Evolutionary conservation across 2,797 vertebrate species (phyloP).

Genomic region (Chloroceryle amazona): DNA sequence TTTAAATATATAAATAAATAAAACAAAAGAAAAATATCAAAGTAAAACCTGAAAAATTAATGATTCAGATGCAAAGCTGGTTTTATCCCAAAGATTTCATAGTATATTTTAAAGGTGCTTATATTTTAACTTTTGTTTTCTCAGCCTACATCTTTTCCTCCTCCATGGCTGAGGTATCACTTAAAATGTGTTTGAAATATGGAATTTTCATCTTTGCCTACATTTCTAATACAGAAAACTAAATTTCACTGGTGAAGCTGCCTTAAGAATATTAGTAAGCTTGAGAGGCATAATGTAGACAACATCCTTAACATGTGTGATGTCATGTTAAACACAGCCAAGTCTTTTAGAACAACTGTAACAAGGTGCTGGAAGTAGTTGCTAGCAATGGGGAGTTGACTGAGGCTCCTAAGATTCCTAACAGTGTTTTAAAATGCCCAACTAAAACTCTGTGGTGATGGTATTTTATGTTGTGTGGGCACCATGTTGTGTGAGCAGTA

Average conservation of each 20-base stretch:
- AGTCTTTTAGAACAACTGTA: neutral
- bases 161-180: neutral
- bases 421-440: neutral
- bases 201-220: neutral
- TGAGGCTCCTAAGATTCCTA: neutral
- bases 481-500: neutral
- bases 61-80: neutral
- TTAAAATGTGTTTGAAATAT: neutral
- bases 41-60: neutral
- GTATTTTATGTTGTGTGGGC: neutral
- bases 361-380: neutral
- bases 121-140: neutral
- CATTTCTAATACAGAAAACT: neutral
- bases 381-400: neutral
- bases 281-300: neutral
- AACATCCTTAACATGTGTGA: neutral
- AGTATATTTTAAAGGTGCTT: neutral
- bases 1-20: neutral
- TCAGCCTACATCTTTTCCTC: neutral
- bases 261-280: neutral
- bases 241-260: neutral
- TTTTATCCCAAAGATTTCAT: neutral
- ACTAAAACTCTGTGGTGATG: neutral
- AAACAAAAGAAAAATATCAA: neutral
- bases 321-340: neutral